Evolutionary conservation across 2,888 invertebrate genomes (phyloP).

Genomic region (Carterocephalus palaemon): DNA sequence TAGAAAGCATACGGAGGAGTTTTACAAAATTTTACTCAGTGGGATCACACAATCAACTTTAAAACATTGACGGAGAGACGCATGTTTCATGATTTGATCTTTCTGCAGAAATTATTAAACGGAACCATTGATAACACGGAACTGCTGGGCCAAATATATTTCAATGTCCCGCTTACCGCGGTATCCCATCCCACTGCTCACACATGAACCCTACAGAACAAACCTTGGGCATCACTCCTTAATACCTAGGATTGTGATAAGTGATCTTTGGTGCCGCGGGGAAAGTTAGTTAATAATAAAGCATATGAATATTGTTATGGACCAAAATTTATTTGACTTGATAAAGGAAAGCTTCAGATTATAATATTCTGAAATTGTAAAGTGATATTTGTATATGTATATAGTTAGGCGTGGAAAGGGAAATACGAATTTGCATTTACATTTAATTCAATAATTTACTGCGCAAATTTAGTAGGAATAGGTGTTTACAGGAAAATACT

Average conservation of each 20-base stretch:
- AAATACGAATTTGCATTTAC: no score
- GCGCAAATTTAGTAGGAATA: no score
- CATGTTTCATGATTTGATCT: neutral
- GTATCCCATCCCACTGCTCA: neutral
- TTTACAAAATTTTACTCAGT: slow-evolving; percentile 5
- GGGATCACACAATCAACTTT: neutral
- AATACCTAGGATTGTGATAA: slow-evolving; percentile 6
- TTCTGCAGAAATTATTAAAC: slow-evolving; percentile 2
- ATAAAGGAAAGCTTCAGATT: no score
- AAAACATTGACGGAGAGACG: slow-evolving; percentile 6
- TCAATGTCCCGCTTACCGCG: slow-evolving; percentile 9
- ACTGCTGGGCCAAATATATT: slow-evolving; percentile 3
- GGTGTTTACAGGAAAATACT: no score
- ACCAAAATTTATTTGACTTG: no score
- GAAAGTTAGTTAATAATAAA: no score
- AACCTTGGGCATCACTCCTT: slow-evolving; percentile 3
- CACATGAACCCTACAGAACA: neutral
- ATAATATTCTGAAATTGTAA: no score
- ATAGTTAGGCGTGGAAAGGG: no score
- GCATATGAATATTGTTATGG: no score
- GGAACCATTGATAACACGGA: slow-evolving; percentile 6
- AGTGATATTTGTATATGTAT: no score
- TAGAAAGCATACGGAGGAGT: slow-evolving; percentile 4
- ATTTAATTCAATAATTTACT: no score
- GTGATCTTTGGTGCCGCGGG: no score